Base-by-base conservation (phyloP, 2,888 invertebrate genomes). In the Tetropium fuscum region DNA sequence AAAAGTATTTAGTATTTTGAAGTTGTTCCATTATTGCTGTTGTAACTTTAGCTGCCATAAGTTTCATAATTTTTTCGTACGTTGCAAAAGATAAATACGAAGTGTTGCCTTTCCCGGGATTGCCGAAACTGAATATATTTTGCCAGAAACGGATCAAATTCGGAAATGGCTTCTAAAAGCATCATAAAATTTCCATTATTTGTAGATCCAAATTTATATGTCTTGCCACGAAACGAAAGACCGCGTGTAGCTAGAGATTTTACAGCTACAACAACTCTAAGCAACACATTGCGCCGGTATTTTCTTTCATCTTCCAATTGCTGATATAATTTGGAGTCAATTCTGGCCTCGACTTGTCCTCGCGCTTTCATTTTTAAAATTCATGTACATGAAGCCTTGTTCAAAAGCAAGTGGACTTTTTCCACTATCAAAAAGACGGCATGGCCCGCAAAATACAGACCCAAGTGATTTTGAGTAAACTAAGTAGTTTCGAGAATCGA, bases 221-320 rank as follows among this genome's bases (percentile, higher is more conserved):
- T 41, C 18, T 18, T 41, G 41, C 18, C 41, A 41, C 6, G 41
- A 2, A 41, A 41, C 18, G 41, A 16, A 16, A 41, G 41, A 41
- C 41, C 41, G 3, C 3, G 41, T 19, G 18, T 16, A 18, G 16
- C 5, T 41, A 16, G 19, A 22, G 22, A 22, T 22, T 22, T 22
- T 22, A 22, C 22, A 22, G 22, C 7, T 22, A 22, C 3, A 22
- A 22, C 22, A 22, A 22, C 19, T 41, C 18, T 15, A 41, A 41
- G 41, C 18, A 41, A 41, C 41, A 16, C 18, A 18, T 41, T 41
- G 41, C 18, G 41, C 16, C 41, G 18, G 41, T 41, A 41, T 41
- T 41, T 41, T 41, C 41, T 41, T 41, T 41, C 41, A 16, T 15
- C 41, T 41, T 41, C 41, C 18, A 41, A 41, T 19, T 41, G 41